These are phyloP conservation scores for Sebastiscus tertius DNA, from an alignment of 2,797 vertebrate species.

Conservation along the genomic window DNA sequence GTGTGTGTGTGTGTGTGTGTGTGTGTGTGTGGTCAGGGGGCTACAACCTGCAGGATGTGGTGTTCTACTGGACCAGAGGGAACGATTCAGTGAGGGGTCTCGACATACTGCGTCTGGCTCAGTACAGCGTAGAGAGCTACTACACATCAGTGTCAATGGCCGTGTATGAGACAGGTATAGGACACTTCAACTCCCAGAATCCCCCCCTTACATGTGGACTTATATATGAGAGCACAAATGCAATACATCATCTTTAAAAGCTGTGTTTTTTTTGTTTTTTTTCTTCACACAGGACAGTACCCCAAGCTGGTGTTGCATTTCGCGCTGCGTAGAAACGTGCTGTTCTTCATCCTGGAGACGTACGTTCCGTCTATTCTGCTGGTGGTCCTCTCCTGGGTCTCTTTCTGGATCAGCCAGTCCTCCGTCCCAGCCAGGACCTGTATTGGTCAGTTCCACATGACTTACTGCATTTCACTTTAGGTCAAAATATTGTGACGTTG, in stretches of 20 bases:
- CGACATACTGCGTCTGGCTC: slow-evolving; percentile 87
- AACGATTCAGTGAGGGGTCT: slow-evolving; percentile 92
- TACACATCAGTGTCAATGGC: slow-evolving; percentile 91
- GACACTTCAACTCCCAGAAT: background rate
- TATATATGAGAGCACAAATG: background rate
- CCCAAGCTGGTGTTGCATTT: slow-evolving; percentile 93
- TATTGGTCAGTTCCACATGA: slow-evolving; percentile 81
- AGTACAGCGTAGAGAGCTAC: slow-evolving; percentile 92
- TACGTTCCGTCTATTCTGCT: slow-evolving; percentile 91
- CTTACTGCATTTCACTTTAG: background rate
- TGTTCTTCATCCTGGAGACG: slow-evolving; percentile 93
- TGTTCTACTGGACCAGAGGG: slow-evolving; percentile 93
- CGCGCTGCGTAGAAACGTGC: slow-evolving; percentile 89
- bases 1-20: slow-evolving; percentile 21
- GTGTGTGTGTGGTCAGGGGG: slow-evolving; percentile 84
- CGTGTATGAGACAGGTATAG: slow-evolving; percentile 90
- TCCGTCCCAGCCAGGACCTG: slow-evolving; percentile 92
- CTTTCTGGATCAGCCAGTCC: slow-evolving; percentile 95
- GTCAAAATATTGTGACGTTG: background rate
- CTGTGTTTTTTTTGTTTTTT: background rate
- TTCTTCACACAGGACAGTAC: slow-evolving; percentile 83
- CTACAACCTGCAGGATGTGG: slow-evolving; percentile 93
- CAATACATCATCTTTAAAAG: background rate
- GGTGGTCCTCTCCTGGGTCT: slow-evolving; percentile 93
- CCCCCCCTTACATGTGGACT: background rate